Evolutionary conservation across 1,140 invertebrate genomes (phyloP).

Genomic region (Tetramorium alpestre): DNA sequence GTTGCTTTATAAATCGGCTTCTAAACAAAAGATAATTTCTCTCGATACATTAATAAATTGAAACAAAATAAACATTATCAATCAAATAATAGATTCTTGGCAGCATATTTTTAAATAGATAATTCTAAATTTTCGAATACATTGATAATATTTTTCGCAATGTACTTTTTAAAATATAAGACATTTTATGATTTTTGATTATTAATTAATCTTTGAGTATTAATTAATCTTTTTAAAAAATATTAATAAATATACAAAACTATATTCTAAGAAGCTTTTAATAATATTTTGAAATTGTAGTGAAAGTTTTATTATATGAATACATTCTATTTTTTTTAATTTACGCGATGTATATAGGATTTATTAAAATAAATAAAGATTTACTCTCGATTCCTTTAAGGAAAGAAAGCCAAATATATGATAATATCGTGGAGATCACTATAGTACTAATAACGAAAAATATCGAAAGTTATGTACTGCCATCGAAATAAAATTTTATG

Average conservation of each 20-base stretch:
- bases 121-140: not conserved
- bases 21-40: not conserved
- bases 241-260: not conserved
- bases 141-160: not conserved
- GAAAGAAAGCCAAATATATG: slow-evolving; percentile 4
- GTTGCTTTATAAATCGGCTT: not conserved
- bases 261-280: not conserved
- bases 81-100: not conserved
- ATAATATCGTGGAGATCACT: slow-evolving; percentile 11
- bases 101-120: not conserved
- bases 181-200: not conserved
- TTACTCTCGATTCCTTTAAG: not conserved
- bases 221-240: not conserved
- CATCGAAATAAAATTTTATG: slow-evolving; percentile 68
- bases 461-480: slow-evolving; percentile 25
- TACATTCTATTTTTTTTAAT: not conserved
- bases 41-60: slow-evolving; percentile 3
- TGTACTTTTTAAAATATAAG: not conserved
- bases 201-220: not conserved
- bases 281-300: not conserved
- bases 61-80: not conserved
- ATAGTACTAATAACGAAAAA: slow-evolving; percentile 63
- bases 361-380: not conserved
- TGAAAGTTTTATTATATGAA: not conserved
- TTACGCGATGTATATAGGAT: not conserved